Conservation (phyloP, 2,888 invertebrate species). For the Sinopyrophorus schimmeli region DNA sequence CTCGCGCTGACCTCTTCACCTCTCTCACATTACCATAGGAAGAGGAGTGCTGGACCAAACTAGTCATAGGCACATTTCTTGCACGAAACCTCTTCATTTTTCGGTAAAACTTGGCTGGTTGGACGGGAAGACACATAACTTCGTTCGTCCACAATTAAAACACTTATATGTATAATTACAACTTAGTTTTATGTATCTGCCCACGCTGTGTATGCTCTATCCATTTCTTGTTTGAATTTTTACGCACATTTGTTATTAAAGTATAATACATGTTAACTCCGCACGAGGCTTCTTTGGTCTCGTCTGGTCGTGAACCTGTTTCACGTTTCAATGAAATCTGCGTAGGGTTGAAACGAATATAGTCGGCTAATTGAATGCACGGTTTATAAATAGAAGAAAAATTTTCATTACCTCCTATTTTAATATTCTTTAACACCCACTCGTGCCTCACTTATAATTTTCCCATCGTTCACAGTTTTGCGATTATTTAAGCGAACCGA, state of each 20-base stretch:
- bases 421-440: too few relatives aligned
- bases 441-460: too few relatives aligned
- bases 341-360: slow-evolving; percentile 22
- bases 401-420: slow-evolving; percentile 12
- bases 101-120: slow-evolving; percentile 42
- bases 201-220: slow-evolving; percentile 46
- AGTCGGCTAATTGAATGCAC: slow-evolving; percentile 19
- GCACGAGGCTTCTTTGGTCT: slow-evolving; percentile 23
- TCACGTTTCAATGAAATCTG: slow-evolving; percentile 23
- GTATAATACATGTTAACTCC: slow-evolving; percentile 29
- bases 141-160: slow-evolving; percentile 55
- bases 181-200: slow-evolving; percentile 53
- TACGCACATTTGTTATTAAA: slow-evolving; percentile 34
- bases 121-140: slow-evolving; percentile 43
- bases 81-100: slow-evolving; percentile 29
- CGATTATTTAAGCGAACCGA: too few relatives aligned
- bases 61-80: slow-evolving; percentile 39
- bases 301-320: slow-evolving; percentile 24
- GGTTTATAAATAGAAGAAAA: slow-evolving; percentile 12
- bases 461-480: too few relatives aligned
- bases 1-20: slow-evolving; percentile 54
- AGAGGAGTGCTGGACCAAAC: slow-evolving; percentile 48
- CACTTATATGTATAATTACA: slow-evolving; percentile 55
- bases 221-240: slow-evolving; percentile 32
- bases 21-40: slow-evolving; percentile 56